phyloP scores from a whole-genome alignment of 1,140 invertebrate genomes.

The Tetragonula clypearis region DNA sequence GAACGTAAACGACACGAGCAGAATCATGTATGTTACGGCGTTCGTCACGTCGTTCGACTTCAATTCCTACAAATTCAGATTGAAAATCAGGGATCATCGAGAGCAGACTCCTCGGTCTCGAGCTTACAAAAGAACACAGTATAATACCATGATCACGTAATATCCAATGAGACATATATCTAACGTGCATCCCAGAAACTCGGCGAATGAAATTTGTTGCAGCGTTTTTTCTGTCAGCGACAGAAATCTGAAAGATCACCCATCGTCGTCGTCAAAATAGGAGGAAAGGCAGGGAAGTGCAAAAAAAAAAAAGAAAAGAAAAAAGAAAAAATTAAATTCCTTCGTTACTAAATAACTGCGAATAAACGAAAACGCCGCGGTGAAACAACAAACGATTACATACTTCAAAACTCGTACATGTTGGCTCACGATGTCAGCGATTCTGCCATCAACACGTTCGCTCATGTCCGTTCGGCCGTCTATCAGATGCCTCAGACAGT shows the following conservation, averaged over 20 bases:
- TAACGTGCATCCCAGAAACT: constrained; percentile 53
- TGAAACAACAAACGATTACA: neutral
- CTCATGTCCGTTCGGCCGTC: constrained; percentile 35
- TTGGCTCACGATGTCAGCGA: constrained; percentile 66
- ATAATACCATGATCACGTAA: constrained; percentile 57
- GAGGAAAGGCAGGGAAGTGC: too few species aligned
- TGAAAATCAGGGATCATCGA: neutral
- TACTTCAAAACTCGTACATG: constrained; percentile 68
- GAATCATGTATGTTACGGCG: constrained; percentile 42
- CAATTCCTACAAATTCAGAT: constrained; percentile 54
- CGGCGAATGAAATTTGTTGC: constrained; percentile 63
- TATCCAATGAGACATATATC: constrained; percentile 58
- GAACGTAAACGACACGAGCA: constrained; percentile 58
- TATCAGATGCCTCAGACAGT: constrained; percentile 51
- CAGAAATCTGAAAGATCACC: constrained; percentile 50
- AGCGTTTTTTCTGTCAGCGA: constrained; percentile 20
- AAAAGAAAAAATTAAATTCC: neutral
- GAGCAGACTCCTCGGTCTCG: neutral
- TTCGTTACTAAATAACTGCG: neutral
- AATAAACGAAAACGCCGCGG: neutral
- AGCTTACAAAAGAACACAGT: neutral
- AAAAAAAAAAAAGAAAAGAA: too few species aligned
- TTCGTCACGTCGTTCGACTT: constrained; percentile 31
- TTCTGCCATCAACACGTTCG: constrained; percentile 47
- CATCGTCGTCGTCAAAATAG: too few species aligned